Conservation (phyloP, 1,140 invertebrate genomes). For the Papilio polyxenes region DNA sequence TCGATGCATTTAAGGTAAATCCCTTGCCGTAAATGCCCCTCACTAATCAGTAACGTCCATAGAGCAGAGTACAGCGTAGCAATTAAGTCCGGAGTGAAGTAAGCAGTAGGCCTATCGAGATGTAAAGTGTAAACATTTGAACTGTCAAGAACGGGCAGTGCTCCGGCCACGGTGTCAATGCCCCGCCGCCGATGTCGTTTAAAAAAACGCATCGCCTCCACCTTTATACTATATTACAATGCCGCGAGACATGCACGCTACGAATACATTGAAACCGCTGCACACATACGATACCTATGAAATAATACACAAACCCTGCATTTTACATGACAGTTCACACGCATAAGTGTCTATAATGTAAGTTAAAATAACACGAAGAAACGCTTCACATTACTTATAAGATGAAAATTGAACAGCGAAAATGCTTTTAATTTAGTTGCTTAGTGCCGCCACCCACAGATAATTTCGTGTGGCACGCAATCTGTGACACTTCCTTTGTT, state of each 20-base stretch:
- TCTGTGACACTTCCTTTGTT: slow-evolving; percentile 65
- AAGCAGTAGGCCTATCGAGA: slow-evolving; percentile 68
- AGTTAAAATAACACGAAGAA: slow-evolving; percentile 15
- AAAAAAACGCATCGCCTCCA: slow-evolving; percentile 77
- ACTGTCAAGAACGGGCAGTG: slow-evolving; percentile 80
- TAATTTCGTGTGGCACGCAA: slow-evolving; percentile 68
- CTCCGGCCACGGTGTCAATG: slow-evolving; percentile 75
- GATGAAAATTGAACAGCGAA: slow-evolving; percentile 15
- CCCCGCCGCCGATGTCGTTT: slow-evolving; percentile 71
- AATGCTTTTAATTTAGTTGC: slow-evolving; percentile 31
- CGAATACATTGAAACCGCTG: slow-evolving; percentile 49
- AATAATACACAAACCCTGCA: slow-evolving; percentile 14
- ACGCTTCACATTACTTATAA: neutral
- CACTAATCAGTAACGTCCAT: neutral
- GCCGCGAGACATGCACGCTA: slow-evolving; percentile 54
- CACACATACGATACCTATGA: slow-evolving; percentile 44
- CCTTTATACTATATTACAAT: slow-evolving; percentile 56
- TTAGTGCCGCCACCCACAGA: slow-evolving; percentile 53
- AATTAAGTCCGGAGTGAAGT: slow-evolving; percentile 53
- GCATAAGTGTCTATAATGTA: neutral
- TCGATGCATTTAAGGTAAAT: slow-evolving; percentile 1
- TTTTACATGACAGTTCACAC: slow-evolving; percentile 14
- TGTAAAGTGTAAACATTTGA: slow-evolving; percentile 78
- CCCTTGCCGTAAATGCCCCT: slow-evolving; percentile 1
- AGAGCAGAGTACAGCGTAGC: slow-evolving; percentile 14